A percentile compares a stretch with the other conserved stretches of the same genome.
Conservation (phyloP, 1,140 invertebrate genomes). For the Spodoptera litura region DNA sequence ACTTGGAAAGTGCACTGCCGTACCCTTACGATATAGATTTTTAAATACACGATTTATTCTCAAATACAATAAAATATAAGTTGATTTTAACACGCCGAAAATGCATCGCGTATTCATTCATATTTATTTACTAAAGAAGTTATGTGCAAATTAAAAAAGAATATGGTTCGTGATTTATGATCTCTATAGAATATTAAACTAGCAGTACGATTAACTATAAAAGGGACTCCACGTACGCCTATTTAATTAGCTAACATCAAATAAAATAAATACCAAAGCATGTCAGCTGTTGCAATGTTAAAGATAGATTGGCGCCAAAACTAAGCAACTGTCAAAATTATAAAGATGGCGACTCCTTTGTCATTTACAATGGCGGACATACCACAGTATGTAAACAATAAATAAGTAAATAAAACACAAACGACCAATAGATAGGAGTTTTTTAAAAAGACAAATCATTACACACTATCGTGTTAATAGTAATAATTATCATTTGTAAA, state of each 20-base stretch:
- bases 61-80: too few relatives aligned
- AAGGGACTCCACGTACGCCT: constrained; percentile 43
- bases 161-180: not conserved
- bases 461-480: constrained; percentile 14
- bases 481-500: not conserved
- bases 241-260: constrained; percentile 45
- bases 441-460: not conserved
- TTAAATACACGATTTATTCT: too few relatives aligned
- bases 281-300: constrained; percentile 29
- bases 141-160: constrained; percentile 7
- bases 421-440: not conserved
- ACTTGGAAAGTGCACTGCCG: too few relatives aligned
- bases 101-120: not conserved
- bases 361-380: constrained; percentile 20
- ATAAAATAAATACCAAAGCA: constrained; percentile 27
- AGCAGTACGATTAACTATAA: constrained; percentile 28
- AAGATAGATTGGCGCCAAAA: not conserved
- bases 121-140: constrained; percentile 13
- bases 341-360: too few relatives aligned
- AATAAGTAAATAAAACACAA: constrained; percentile 29
- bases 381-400: constrained; percentile 22
- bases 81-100: not conserved
- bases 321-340: too few relatives aligned
- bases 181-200: constrained; percentile 2
- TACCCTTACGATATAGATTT: too few relatives aligned